These are phyloP conservation scores for Drosophila helvetica DNA, from an alignment of 2,888 invertebrate species.

Conservation along the genomic window DNA sequence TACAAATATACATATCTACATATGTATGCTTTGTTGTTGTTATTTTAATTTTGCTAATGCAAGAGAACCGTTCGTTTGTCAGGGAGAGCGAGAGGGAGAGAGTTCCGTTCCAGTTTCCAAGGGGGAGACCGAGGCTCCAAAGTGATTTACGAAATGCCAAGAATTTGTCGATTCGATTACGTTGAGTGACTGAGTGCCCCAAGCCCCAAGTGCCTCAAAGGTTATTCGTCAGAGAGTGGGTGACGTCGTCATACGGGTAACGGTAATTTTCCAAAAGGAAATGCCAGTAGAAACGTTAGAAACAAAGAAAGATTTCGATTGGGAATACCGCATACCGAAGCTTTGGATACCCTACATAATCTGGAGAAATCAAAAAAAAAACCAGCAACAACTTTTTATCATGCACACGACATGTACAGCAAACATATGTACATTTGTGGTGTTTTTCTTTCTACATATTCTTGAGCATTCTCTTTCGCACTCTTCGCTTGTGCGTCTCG, in stretches of 20 bases:
- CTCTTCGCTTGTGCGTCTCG: no score
- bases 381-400: no score
- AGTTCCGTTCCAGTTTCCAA: slow-evolving; percentile 71
- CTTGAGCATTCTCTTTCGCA: background rate
- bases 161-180: slow-evolving; percentile 73
- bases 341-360: background rate
- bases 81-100: background rate
- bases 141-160: slow-evolving; percentile 60
- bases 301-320: background rate
- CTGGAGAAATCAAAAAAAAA: no score
- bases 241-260: slow-evolving; percentile 20
- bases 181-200: slow-evolving; percentile 43
- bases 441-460: no score
- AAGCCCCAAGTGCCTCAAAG: slow-evolving; percentile 43
- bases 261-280: slow-evolving; percentile 26
- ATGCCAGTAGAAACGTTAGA: background rate
- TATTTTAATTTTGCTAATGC: slow-evolving; percentile 73
- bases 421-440: no score
- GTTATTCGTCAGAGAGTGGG: slow-evolving; percentile 51
- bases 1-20: background rate
- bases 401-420: no score
- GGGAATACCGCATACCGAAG: background rate
- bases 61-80: slow-evolving; percentile 53
- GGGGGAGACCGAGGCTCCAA: slow-evolving; percentile 49
- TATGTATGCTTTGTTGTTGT: slow-evolving; percentile 20